Conservation (phyloP, 1,140 invertebrate genomes). For the Anastrepha obliqua region DNA sequence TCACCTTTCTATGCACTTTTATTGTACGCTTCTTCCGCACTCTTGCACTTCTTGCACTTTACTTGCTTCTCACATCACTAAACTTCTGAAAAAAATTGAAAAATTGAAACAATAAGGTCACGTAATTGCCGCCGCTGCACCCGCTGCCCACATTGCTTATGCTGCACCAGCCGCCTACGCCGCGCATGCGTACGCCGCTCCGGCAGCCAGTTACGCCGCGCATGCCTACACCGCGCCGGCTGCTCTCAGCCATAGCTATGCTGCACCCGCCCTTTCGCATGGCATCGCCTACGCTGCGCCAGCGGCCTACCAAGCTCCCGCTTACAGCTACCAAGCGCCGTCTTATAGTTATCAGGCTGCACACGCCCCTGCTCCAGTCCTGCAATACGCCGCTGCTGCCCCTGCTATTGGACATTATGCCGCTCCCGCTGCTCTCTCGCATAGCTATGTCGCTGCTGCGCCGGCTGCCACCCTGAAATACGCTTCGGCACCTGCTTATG, state of each 20-base stretch:
- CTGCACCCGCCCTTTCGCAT: slow-evolving; percentile 41
- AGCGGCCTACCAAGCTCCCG: slow-evolving; percentile 5
- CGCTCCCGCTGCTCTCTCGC: slow-evolving; percentile 64
- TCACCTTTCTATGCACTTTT: neutral
- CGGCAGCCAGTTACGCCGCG: slow-evolving; percentile 57
- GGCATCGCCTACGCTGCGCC: slow-evolving; percentile 54
- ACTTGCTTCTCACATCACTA: neutral
- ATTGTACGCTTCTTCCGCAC: slow-evolving; percentile 3
- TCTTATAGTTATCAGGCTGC: slow-evolving; percentile 31
- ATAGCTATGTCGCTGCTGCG: slow-evolving; percentile 66
- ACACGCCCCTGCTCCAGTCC: slow-evolving; percentile 49
- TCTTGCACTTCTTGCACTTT: slow-evolving; percentile 1
- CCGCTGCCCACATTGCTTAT: slow-evolving; percentile 60
- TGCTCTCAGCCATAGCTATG: slow-evolving; percentile 49
- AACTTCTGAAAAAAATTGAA: neutral
- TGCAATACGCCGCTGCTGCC: slow-evolving; percentile 56
- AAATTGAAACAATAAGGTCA: slow-evolving; percentile 57
- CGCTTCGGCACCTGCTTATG: slow-evolving; percentile 68
- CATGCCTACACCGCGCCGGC: slow-evolving; percentile 57
- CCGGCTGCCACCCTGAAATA: slow-evolving; percentile 65
- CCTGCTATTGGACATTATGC: slow-evolving; percentile 58
- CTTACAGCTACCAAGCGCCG: neutral
- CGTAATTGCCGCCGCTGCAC: slow-evolving; percentile 60
- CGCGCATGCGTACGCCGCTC: slow-evolving; percentile 53
- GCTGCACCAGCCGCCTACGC: slow-evolving; percentile 54